Base-by-base conservation (phyloP, 2,797 vertebrate genomes). In the Luscinia megarhynchos region DNA sequence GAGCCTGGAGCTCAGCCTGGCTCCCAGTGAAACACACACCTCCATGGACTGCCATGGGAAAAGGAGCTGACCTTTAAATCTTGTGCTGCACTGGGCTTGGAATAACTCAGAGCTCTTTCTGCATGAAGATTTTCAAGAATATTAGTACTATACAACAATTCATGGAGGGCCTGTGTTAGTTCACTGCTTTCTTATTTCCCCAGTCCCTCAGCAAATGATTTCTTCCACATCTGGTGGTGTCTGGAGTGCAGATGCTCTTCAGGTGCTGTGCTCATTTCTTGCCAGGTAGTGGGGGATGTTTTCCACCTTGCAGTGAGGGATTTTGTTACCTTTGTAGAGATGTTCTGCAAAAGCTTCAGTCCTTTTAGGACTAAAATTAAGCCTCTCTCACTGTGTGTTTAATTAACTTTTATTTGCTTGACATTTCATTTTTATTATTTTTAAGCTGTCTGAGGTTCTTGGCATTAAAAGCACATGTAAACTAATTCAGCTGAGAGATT, bases 371-470 rank as follows among this genome's bases (percentile, higher is more conserved):
- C 84, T 96, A 73, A 94, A 84, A 96, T 89, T 61, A 94, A 96
- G 64, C 86, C 86, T 80, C 51, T 62, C 95, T 85, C 61, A 19
- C n/a, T 67, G 36, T 57, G 69, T 22, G 4, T 57, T 92, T 94
- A 88, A 95, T 96, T 89, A 96, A 92, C 51, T 87, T 95, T 91
- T 95, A 92, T 96, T 96, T 95, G 85, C 91, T 86, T 93, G 83
- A 90, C 95, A 96, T 97, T 96, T 97, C 58, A 51, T 93, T 95
- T 96, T 93, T 94, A 91, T 96, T 93, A 84, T 87, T 84, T 87
- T 96, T 87, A 95, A 93, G 90, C 68, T 82, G 38, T 26, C 83
- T 64, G 58, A 86, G 54, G 41, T 54, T 89, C 66, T 64, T 91
- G 78, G 66, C 73, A 92, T 91, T 85, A 93, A 87, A 85, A 80